Base-by-base conservation (phyloP, 1,140 invertebrate genomes). In the Uloborus diversus region DNA sequence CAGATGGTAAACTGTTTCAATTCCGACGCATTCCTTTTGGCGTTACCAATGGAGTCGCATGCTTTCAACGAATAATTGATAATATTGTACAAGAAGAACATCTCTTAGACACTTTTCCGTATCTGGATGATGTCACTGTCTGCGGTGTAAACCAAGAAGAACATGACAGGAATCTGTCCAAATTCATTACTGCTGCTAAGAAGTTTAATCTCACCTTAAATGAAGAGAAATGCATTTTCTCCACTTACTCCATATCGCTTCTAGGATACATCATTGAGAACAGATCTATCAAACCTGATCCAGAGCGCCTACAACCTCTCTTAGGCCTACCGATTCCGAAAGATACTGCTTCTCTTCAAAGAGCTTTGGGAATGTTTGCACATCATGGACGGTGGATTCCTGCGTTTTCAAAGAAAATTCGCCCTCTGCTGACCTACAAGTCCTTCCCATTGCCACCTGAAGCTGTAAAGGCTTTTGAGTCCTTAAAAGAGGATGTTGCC, bases 21-120 rank as follows among this genome's bases (percentile, higher is more conserved):
- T 86, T 83, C 79, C 86, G 79, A 13, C 80, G 85, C 56, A 65
- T 88, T 25, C 83, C 84, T 30, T 87, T 85, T 82, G 87, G 87
- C 0, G 68, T 88, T 1, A 82, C 82, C 3, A 81, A 84, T 17
- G 84, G 84, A 9, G 51, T 73, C 28, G 57, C 71, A n/a, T 20
- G 14, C 37, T 87, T 86, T 65, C 86, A 87, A 75, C 61, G 83
- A 7, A 82, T 85, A 32, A 86, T 88, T 66, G 85, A 87, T 47
- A 57, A 82, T 49, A 79, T 85, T 9, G 56, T 88, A 90, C 57
- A 35, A 14, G 56, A 79, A 47, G 49, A 81, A 14, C n/a, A 69
- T 27, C 68, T 82, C 13, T 57, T n/a, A 0, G 69, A 61, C 30
- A 82, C 80, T 35, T 59, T 76, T 33, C 51, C 81, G 4, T 82